Evolutionary conservation across 2,113 vertebrate species (phyloP).

Genomic region (Mastomys coucha): DNA sequence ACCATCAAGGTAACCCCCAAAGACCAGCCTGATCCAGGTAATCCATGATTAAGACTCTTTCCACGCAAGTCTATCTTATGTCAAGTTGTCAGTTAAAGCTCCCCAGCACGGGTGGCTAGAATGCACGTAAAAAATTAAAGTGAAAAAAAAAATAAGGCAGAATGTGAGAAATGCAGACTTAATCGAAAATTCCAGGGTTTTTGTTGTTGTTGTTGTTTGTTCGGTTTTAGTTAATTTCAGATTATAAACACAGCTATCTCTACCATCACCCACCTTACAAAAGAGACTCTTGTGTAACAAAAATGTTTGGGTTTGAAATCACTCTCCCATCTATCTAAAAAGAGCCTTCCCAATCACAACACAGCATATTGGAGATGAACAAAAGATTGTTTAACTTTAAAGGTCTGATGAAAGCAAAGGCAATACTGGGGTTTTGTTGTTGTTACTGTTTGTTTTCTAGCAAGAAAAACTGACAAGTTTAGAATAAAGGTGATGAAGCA

Average conservation of each 20-base stretch:
- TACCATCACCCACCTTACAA: background rate
- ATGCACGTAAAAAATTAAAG: background rate
- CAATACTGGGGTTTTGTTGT: background rate
- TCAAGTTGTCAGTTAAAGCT: background rate
- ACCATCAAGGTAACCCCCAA: background rate
- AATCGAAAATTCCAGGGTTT: background rate
- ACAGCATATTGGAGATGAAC: background rate
- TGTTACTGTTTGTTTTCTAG: background rate
- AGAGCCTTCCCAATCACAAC: background rate
- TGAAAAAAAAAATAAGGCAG: background rate
- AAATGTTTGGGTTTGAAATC: background rate
- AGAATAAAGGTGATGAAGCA: background rate
- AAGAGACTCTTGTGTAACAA: background rate
- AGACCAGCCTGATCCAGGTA: background rate
- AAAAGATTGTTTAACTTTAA: background rate
- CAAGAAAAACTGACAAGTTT: background rate
- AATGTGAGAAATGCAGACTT: background rate
- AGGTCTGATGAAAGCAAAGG: background rate
- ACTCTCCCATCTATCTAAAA: background rate
- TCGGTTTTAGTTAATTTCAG: constrained; percentile 14
- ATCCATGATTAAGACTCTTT: background rate
- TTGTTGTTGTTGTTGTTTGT: background rate
- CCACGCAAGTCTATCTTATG: too few relatives aligned
- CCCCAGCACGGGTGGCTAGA: too few relatives aligned
- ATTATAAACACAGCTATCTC: background rate